Base-by-base conservation (phyloP, 2,113 vertebrate genomes). In the Lynx canadensis region DNA sequence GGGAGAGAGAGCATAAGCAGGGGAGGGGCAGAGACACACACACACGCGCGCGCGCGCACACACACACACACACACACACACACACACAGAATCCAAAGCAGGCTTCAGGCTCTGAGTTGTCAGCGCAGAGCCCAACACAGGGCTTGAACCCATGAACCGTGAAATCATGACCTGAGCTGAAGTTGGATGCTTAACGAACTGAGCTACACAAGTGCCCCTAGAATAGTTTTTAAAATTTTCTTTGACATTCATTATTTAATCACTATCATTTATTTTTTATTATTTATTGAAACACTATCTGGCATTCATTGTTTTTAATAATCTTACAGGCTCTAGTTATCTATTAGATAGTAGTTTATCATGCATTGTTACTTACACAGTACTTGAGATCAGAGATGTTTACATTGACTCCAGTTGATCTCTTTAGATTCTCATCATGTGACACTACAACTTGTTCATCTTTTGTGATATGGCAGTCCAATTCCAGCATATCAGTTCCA, bases 401-500 rank as follows among this genome's bases (percentile, higher is more conserved):
- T 76, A 99, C 98, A 45, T 99, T 99, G 2, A 99, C 82, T 23
- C 99, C 99, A 1, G 99, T 99, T 15, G 99, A 99, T 97, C 99
- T 99, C 98, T 98, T 99, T 92, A 99, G 98, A 98, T 99, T 99
- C 95, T 98, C 98, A 88, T 99, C 99, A 38, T 99, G 99, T 50
- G 99, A 99, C 89, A 99, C 99, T 45, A 99, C 99, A 41, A 99
- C 99, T 97, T 99, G 98, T 69, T 99, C 99, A 66, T 99, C 99
- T 97, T 99, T 99, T 0, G 99, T 99, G 97, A 99, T 98, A 98
- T 99, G 99, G 98, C 99, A 99, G 95, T 99, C 99, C 85, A 99
- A 88, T 98, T 99, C 99, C 98, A 99, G 76, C 99, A 99, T 99
- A 98, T 99, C 99, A 15, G 99, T 99, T 79, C 99, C 99, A 27